phyloP scores from a whole-genome alignment of 1,140 invertebrate species.

The Zophobas atratus region DNA sequence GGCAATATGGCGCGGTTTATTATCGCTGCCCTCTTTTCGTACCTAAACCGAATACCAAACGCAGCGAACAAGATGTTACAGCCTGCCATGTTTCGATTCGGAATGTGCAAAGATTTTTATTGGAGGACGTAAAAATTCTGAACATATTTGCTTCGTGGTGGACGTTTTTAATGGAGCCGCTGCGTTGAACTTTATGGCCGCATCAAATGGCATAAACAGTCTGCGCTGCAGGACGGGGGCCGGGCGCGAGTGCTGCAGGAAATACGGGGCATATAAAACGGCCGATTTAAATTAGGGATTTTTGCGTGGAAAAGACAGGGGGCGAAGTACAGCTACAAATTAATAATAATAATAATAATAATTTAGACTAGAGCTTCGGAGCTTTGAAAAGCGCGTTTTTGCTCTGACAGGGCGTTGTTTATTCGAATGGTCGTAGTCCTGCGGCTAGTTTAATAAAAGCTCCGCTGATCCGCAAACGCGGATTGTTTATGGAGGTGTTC shows the following conservation, averaged over 20 bases:
- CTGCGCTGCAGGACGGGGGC: neutral
- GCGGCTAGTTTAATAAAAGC: neutral
- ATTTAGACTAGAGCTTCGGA: no score
- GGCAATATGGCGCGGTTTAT: conserved; percentile 37
- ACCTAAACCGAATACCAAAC: conserved; percentile 30
- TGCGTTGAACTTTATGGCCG: conserved; percentile 29
- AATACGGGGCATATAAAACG: no score
- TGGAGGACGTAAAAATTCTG: conserved; percentile 36
- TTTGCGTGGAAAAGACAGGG: no score
- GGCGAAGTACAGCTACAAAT: no score
- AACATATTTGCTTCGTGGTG: conserved; percentile 34
- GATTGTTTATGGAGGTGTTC: conserved; percentile 21
- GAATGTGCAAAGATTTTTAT: conserved; percentile 33
- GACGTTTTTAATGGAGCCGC: conserved; percentile 27
- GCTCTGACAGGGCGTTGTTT: no score
- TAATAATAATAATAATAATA: no score
- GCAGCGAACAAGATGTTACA: conserved; percentile 31
- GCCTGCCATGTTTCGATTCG: conserved; percentile 34
- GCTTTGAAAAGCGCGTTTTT: no score
- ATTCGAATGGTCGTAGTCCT: neutral
- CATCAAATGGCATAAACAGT: conserved; percentile 32
- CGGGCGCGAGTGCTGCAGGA: no score
- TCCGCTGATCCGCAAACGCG: neutral
- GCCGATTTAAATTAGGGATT: no score
- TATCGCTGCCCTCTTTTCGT: conserved; percentile 32